phyloP scores from a whole-genome alignment of 2,888 invertebrate species.

The Drosophila antonietae region DNA sequence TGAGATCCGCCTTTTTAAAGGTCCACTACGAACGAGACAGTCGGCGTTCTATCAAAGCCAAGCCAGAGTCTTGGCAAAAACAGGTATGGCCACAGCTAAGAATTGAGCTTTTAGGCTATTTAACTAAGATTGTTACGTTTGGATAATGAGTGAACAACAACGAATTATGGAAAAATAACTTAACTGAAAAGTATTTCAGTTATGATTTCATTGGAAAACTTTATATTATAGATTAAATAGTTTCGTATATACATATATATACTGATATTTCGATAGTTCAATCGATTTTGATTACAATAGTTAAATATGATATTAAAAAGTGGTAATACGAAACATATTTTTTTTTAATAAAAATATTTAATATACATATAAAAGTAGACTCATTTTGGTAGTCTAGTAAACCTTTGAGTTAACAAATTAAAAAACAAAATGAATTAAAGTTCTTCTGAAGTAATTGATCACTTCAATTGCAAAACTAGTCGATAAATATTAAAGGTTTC shows the following conservation, averaged over 20 bases:
- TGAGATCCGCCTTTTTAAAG: conserved; percentile 46
- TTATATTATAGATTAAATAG: too few species aligned
- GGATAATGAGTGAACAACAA: not conserved
- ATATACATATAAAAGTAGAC: too few species aligned
- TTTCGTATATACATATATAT: too few species aligned
- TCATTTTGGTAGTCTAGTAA: not conserved
- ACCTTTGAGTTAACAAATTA: too few species aligned
- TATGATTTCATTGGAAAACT: too few species aligned
- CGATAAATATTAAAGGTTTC: not conserved
- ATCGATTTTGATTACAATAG: too few species aligned
- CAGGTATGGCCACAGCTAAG: conserved; percentile 32
- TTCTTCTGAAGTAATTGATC: not conserved
- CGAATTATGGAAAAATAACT: not conserved
- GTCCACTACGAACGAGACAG: not conserved
- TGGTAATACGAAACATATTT: too few species aligned
- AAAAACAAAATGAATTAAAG: not conserved
- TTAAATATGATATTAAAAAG: too few species aligned
- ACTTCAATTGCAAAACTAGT: not conserved
- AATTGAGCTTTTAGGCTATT: conserved; percentile 13
- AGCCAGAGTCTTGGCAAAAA: conserved; percentile 22
- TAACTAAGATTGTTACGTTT: conserved; percentile 2
- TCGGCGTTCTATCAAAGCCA: conserved; percentile 34
- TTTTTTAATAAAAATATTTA: too few species aligned
- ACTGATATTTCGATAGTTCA: too few species aligned
- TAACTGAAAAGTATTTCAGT: not conserved